A percentile compares a stretch with the other conserved stretches of the same genome.
Evolutionary conservation across 2,113 vertebrate species (phyloP).

Genomic region (Plestiodon gilberti): DNA sequence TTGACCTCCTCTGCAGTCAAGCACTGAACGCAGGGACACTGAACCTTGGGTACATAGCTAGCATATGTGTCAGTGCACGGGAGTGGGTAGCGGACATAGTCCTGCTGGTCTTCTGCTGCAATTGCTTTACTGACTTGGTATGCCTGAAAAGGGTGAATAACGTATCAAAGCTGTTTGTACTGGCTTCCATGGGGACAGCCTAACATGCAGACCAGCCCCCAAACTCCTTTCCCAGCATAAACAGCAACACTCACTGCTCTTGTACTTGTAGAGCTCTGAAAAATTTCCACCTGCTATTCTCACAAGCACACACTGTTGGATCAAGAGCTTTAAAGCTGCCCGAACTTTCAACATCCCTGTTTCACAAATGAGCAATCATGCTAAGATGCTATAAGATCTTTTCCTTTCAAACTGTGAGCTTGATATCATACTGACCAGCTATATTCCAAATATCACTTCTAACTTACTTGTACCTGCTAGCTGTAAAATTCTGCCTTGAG

Average conservation of each 20-base stretch:
- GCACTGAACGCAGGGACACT: too few species aligned
- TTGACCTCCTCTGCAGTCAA: too few species aligned
- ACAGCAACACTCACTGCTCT: not conserved
- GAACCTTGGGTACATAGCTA: too few species aligned
- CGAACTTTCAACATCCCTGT: not conserved
- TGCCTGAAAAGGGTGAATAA: too few species aligned
- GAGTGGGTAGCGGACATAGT: not conserved
- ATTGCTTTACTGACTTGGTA: too few species aligned
- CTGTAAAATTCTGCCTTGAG: not conserved
- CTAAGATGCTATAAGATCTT: not conserved
- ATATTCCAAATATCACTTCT: not conserved
- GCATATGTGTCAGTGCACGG: too few species aligned
- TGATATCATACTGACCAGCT: constrained; percentile 4
- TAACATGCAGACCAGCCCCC: not conserved
- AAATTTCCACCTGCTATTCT: constrained; percentile 1
- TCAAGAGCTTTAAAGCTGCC: constrained; percentile 21
- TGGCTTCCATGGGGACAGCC: not conserved
- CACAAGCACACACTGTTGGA: not conserved
- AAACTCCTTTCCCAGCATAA: not conserved
- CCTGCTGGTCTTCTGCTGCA: too few species aligned
- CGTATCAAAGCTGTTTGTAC: not conserved
- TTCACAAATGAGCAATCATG: not conserved
- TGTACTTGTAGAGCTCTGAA: not conserved
- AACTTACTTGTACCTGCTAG: not conserved
- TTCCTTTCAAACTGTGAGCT: not conserved